A percentile compares a stretch with the other conserved stretches of the same genome.
Evolutionary conservation across 2,113 vertebrate genomes (phyloP).

Genomic region (Eptatretus burgeri): DNA sequence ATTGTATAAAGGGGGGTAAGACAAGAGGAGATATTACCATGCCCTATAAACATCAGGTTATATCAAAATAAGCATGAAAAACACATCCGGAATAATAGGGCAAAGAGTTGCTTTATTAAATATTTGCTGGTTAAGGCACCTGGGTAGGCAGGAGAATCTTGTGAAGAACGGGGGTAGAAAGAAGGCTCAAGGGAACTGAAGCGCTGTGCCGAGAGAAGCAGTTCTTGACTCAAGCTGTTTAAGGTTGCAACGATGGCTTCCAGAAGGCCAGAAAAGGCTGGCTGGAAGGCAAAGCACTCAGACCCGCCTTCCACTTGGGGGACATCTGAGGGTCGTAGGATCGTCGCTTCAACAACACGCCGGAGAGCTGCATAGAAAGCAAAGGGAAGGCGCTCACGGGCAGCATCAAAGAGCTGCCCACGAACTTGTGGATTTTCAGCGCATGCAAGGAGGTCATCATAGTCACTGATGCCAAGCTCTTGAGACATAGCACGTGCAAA

Average conservation of each 20-base stretch:
- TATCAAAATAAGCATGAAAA: too few relatives aligned
- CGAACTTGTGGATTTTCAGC: not conserved
- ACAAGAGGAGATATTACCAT: too few relatives aligned
- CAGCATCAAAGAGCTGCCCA: slow-evolving; percentile 2
- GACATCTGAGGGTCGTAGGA: not conserved
- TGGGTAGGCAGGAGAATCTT: too few relatives aligned
- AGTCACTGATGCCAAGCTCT: slow-evolving; percentile 5
- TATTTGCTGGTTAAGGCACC: too few relatives aligned
- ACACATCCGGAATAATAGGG: too few relatives aligned
- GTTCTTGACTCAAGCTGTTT: slow-evolving; percentile 1
- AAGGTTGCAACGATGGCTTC: slow-evolving; percentile 1
- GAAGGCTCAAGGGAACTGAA: slow-evolving; percentile 3
- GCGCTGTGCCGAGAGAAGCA: slow-evolving; percentile 2
- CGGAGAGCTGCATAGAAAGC: slow-evolving; percentile 2
- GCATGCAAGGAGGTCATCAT: not conserved
- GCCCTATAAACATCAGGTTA: too few relatives aligned
- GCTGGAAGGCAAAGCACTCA: not conserved
- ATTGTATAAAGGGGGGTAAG: too few relatives aligned
- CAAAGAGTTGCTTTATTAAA: too few relatives aligned
- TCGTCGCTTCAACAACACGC: not conserved
- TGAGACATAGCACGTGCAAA: not conserved
- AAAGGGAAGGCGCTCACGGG: slow-evolving; percentile 3
- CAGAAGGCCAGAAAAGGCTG: not conserved
- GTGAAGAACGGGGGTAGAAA: not conserved
- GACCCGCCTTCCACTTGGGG: not conserved